A percentile compares a stretch with the other conserved stretches of the same genome.
Conservation (phyloP, 2,888 invertebrate genomes). For the Pachliopta kotzebuea region DNA sequence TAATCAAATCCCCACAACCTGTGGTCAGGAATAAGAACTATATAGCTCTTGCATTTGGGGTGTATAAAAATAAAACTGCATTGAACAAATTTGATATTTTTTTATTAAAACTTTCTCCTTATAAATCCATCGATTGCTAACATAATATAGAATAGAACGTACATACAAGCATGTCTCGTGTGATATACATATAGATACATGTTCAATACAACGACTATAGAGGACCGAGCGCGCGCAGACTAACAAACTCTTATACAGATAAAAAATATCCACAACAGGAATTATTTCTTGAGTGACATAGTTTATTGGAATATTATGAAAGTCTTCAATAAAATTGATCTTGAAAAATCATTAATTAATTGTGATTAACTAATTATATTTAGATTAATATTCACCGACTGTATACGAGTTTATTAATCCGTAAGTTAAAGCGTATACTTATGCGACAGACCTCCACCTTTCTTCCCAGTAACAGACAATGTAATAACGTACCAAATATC, state of each 20-base stretch:
- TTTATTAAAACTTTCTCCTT: conserved; percentile 78
- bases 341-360: no score
- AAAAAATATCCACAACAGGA: neutral
- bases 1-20: no score
- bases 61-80: conserved; percentile 42
- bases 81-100: conserved; percentile 64
- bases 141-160: conserved; percentile 71
- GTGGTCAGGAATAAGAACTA: no score
- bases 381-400: no score
- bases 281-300: neutral
- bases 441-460: conserved; percentile 42
- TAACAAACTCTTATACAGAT: conserved; percentile 37
- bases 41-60: neutral
- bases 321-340: no score
- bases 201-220: conserved; percentile 46
- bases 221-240: conserved; percentile 40
- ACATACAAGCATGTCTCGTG: conserved; percentile 73
- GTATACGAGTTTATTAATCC: no score
- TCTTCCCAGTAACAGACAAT: neutral
- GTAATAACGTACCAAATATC: conserved; percentile 3
- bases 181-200: conserved; percentile 61
- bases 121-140: conserved; percentile 79
- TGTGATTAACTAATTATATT: no score
- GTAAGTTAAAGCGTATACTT: conserved; percentile 4
- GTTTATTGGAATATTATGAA: no score